Percentiles rank a stretch among this genome's conserved stretches.
Conservation (phyloP, 2,888 invertebrate genomes). For the Himalopsyche anomala region DNA sequence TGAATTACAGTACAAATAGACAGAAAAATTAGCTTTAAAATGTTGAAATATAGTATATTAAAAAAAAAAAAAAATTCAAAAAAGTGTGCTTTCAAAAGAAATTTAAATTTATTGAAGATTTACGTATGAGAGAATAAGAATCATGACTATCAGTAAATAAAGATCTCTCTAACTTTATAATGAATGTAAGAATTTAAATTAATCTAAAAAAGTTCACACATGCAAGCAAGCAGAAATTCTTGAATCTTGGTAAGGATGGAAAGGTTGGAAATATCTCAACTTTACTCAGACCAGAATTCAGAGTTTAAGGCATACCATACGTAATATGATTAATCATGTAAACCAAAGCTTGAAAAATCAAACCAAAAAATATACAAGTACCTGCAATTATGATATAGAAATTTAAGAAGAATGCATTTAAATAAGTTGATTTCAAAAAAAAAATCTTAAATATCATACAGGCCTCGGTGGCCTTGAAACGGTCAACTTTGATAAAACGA, state of each 20-base stretch:
- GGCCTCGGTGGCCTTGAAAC: neutral
- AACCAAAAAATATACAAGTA: neutral
- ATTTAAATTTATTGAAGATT: too few relatives aligned
- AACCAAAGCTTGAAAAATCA: constrained; percentile 7
- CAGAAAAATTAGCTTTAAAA: too few relatives aligned
- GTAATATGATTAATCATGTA: neutral
- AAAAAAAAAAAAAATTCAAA: too few relatives aligned
- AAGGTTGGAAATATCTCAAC: neutral
- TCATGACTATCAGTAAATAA: too few relatives aligned
- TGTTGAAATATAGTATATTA: too few relatives aligned
- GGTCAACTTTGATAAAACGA: neutral
- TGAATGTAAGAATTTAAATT: constrained; percentile 6
- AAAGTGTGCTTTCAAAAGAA: too few relatives aligned
- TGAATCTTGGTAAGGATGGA: constrained; percentile 46
- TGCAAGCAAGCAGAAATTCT: constrained; percentile 64
- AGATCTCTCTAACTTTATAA: too few relatives aligned
- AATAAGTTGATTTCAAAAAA: neutral
- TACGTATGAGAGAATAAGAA: too few relatives aligned
- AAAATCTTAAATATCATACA: neutral
- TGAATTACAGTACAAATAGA: too few relatives aligned
- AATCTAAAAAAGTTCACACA: constrained; percentile 52
- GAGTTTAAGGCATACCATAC: neutral
- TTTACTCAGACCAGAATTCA: constrained; percentile 8
- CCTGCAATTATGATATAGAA: neutral
- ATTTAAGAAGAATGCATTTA: neutral